phyloP scores from a whole-genome alignment of 2,888 invertebrate species.

The Toxonevra muliebris region DNA sequence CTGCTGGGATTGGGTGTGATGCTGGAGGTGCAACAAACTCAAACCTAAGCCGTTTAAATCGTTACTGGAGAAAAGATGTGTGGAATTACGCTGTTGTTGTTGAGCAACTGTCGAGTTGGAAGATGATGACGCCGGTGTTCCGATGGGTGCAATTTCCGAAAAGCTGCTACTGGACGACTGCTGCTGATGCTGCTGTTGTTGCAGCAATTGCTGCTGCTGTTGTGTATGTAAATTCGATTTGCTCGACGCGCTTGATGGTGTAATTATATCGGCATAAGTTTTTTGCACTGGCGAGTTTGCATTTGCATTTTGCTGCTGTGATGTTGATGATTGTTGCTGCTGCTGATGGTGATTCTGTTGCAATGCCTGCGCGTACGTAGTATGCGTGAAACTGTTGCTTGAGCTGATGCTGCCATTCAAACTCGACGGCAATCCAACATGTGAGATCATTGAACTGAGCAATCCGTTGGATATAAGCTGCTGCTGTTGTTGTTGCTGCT shows the following conservation, averaged over 20 bases:
- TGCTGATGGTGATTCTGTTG: conserved; percentile 32
- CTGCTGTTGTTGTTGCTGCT: conserved; percentile 41
- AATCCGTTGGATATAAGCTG: conserved; percentile 34
- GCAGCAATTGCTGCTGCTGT: conserved; percentile 33
- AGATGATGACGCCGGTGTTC: conserved; percentile 33
- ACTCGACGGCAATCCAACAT: conserved; percentile 17
- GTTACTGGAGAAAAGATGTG: conserved; percentile 35
- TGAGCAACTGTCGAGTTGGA: conserved; percentile 28
- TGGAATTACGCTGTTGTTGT: conserved; percentile 27
- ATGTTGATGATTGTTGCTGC: conserved; percentile 19
- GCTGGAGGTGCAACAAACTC: conserved; percentile 37
- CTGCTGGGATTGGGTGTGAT: conserved; percentile 26
- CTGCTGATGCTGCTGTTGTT: conserved; percentile 27
- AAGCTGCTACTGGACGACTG: conserved; percentile 21
- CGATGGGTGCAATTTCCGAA: conserved; percentile 37
- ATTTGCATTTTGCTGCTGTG: conserved; percentile 29
- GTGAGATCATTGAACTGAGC: conserved; percentile 32
- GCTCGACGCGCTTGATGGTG: conserved; percentile 42
- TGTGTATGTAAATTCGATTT: conserved; percentile 41
- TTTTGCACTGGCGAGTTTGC: conserved; percentile 39
- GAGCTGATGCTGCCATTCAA: conserved; percentile 22
- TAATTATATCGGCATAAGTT: conserved; percentile 57
- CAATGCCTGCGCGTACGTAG: conserved; percentile 39
- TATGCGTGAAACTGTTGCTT: conserved; percentile 29
- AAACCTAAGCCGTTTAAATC: conserved; percentile 44